phyloP scores from a whole-genome alignment of 2,113 vertebrate species.

The Vulpes lagopus region DNA sequence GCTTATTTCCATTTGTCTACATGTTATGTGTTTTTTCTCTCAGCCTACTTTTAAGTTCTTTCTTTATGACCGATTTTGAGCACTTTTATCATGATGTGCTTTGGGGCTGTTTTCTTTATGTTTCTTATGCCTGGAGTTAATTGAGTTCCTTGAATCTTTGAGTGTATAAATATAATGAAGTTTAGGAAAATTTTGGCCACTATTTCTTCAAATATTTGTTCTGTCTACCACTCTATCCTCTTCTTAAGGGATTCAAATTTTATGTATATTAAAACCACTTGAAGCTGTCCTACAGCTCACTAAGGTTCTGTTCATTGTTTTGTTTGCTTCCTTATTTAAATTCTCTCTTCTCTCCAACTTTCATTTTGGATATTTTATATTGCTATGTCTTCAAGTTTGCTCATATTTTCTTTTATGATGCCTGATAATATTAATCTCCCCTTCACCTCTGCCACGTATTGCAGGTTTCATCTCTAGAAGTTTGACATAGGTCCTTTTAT shows the following conservation, averaged over 20 bases:
- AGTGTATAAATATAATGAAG: background rate
- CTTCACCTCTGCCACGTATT: background rate
- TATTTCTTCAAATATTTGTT: background rate
- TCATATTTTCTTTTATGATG: background rate
- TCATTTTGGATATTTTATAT: background rate
- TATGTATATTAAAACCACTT: background rate
- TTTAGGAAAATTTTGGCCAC: background rate
- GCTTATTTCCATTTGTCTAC: background rate
- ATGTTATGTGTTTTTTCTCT: background rate
- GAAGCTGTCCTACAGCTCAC: background rate
- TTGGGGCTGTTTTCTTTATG: background rate
- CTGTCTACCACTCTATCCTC: background rate
- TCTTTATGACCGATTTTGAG: background rate
- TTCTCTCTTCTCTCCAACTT: background rate
- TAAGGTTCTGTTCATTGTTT: background rate
- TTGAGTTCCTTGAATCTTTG: background rate
- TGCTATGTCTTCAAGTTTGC: background rate
- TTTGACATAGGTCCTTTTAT: background rate
- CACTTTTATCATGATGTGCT: background rate
- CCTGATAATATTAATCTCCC: background rate
- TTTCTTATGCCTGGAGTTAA: background rate
- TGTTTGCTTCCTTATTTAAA: background rate
- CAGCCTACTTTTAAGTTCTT: background rate
- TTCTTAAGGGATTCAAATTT: background rate
- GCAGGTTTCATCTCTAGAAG: background rate